Conservation (phyloP, 2,888 invertebrate species). For the Encarsia formosa region DNA sequence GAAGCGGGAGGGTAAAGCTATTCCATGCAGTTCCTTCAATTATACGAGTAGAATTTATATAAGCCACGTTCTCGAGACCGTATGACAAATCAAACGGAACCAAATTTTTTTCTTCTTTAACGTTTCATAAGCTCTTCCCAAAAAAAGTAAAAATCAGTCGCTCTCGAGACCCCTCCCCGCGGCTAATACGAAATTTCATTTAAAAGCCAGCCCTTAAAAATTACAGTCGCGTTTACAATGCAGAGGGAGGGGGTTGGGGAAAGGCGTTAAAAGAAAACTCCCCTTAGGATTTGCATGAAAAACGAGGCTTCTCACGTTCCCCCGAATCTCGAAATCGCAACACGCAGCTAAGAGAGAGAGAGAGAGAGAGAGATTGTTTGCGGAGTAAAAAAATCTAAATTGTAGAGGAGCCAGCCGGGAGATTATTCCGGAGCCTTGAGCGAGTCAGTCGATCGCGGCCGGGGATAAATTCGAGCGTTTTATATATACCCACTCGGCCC, state of each 20-base stretch:
- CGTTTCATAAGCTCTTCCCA: too few species aligned
- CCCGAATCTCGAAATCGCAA: conserved; percentile 21
- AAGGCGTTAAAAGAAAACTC: conserved; percentile 16
- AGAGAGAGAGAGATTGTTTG: conserved; percentile 20
- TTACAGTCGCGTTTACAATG: not conserved
- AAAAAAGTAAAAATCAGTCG: too few species aligned
- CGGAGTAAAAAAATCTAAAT: conserved; percentile 25
- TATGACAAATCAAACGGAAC: too few species aligned
- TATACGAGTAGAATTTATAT: too few species aligned
- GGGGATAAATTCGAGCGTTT: conserved; percentile 22
- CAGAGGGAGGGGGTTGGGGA: not conserved
- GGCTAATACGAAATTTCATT: too few species aligned
- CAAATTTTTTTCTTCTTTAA: too few species aligned
- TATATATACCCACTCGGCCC: conserved; percentile 20
- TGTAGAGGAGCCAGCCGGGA: conserved; percentile 21
- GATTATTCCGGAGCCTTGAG: conserved; percentile 27
- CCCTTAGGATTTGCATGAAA: conserved; percentile 20
- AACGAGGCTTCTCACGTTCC: conserved; percentile 21
- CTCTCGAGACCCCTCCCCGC: too few species aligned
- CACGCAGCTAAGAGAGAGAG: conserved; percentile 8
- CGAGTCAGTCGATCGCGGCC: conserved; percentile 22
- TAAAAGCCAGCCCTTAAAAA: not conserved
- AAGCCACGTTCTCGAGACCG: too few species aligned
- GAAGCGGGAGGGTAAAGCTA: too few species aligned
- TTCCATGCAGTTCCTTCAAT: too few species aligned